Evolutionary conservation across 2,888 invertebrate species (phyloP), one percentile per base, ranked within the genome.

Genomic region (Dasypogon diadema): DNA sequence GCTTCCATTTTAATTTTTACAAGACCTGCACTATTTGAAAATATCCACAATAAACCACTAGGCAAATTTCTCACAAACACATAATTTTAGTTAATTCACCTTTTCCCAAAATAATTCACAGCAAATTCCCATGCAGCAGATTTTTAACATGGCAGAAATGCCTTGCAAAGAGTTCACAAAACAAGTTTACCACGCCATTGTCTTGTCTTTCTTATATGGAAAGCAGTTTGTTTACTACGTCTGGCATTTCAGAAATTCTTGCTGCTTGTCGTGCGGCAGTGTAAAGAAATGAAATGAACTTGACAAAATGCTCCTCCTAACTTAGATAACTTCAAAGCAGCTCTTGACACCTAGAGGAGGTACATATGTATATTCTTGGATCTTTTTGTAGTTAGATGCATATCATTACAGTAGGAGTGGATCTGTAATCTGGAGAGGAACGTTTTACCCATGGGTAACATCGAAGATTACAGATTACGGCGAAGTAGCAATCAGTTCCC

Each of bases 221-320:
- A 37, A 16, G n/a, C 10, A 60, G 37, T 60, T 60, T 37, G 1
- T 16, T 22, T 60, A 42, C 60, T 37, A 37, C 6, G 37, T 14
- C 10, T 22, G 37, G 58, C 18, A 60, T 37, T 42, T 42, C 6
- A 12, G 12, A 42, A 42, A 42, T 42, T 42, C n/a, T 42, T 2
- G 42, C n/a, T 42, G 8, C n/a, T 42, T 42, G 42, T 42, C 42
- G 42, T 12, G 42, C 12, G 42, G n/a, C 42, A 42, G 8, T 8
- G 10, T 5, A 30, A 30, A 34, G 18, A 65, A 24, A 22, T 48
- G 24, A 18, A 22, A 48, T 63, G 65, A 65, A 65, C 65, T 65
- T 65, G 65, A 42, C 46, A 65, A 65, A 65, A 65, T 37, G 21
- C 46, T 18, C 48, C 22, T 18, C 48, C 22, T 24, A 10, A 37